These are phyloP conservation scores for Chrysomela aeneicollis DNA, from an alignment of 2,888 invertebrate species.

Conservation along the genomic window DNA sequence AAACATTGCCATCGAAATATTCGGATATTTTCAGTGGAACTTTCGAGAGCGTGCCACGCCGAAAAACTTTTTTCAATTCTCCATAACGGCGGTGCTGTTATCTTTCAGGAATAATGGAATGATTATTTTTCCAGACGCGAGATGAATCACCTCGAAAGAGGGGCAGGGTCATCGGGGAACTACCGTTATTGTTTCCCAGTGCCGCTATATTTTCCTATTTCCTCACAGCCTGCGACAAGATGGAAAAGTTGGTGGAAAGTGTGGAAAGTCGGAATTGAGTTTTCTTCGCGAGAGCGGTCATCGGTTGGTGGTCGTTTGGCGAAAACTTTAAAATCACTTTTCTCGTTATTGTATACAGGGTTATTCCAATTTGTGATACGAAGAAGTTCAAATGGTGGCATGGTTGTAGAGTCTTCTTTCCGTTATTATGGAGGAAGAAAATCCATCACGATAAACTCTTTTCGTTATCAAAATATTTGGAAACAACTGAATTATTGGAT, in stretches of 20 bases:
- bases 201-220: neutral
- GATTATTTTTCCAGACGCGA: conserved; percentile 17
- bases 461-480: no score
- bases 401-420: no score
- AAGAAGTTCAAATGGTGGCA: no score
- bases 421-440: no score
- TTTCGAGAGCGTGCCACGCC: neutral
- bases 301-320: neutral
- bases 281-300: neutral
- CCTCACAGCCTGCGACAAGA: neutral
- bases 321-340: no score
- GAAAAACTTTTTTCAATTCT: conserved; percentile 18
- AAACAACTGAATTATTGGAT: no score
- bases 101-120: conserved; percentile 19
- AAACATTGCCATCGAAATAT: conserved; percentile 5
- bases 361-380: no score
- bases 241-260: neutral
- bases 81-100: neutral
- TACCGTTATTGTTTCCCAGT: conserved; percentile 22
- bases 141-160: conserved; percentile 19
- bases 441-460: no score
- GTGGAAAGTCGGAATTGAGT: neutral
- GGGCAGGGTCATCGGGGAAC: conserved; percentile 12
- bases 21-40: neutral
- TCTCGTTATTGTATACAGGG: no score